phyloP scores from a whole-genome alignment of 2,888 invertebrate genomes.

The Parasteatoda lunata region DNA sequence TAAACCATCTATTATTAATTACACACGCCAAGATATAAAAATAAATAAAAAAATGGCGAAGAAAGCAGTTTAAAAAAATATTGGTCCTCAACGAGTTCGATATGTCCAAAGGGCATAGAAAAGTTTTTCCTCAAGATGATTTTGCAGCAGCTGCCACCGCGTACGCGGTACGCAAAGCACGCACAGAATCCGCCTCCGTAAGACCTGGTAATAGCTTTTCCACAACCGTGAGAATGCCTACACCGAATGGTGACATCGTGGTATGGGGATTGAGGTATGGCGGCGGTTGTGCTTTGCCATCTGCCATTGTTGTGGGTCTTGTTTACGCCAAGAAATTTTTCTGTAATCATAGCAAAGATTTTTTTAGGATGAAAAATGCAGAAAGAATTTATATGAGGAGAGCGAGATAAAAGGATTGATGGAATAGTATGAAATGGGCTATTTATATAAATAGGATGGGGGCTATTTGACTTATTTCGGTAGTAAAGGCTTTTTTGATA shows the following conservation, averaged over 20 bases:
- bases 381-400: neutral
- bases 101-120: neutral
- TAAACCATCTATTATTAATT: constrained; percentile 5
- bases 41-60: too few relatives aligned
- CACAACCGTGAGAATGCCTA: constrained; percentile 48
- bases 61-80: neutral
- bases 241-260: neutral
- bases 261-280: neutral
- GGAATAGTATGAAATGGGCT: too few relatives aligned
- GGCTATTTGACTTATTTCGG: too few relatives aligned
- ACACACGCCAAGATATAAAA: neutral
- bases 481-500: too few relatives aligned
- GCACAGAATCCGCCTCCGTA: constrained; percentile 33
- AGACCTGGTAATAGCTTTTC: constrained; percentile 31
- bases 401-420: neutral
- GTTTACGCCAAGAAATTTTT: neutral
- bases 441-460: too few relatives aligned
- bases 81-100: neutral
- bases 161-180: constrained; percentile 33
- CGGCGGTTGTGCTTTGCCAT: neutral
- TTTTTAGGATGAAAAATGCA: neutral
- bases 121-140: neutral
- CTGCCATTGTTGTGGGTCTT: neutral
- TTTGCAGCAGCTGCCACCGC: constrained; percentile 8
- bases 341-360: neutral